Evolutionary conservation across 2,888 invertebrate genomes (phyloP), one percentile per base, ranked within the genome.

Genomic region (Zele albiditarsus): DNA sequence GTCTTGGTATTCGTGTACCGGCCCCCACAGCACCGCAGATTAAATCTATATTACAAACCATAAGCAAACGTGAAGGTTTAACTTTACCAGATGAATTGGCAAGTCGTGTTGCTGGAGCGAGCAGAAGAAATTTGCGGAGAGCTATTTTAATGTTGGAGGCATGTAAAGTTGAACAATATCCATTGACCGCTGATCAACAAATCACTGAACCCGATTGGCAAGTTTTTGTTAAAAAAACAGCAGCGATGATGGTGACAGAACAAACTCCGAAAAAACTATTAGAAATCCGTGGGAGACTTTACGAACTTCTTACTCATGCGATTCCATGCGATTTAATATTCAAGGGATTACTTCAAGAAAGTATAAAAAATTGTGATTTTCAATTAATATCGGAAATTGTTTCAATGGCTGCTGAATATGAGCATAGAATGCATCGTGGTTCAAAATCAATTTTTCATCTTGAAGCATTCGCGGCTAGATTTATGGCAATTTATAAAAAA

Each of bases 371-470:
- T 87, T 98, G 98, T 91, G 98, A 98, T 90, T 94, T 95, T 88
- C 92, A 94, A 63, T 91, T 99, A 85, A 97, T 97, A 90, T 93
- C 94, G 10, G 94, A 96, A 90, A 93, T 98, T 4, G 94, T 96
- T 0, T 93, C 94, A 79, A 91, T 94, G 84, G 99, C 99, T 12
- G 97, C 98, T 0, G 92, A 93, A 76, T 98, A 96, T 90, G 98
- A 99, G 88, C 97, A 98, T 87, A 93, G 97, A 81, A 94, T 98
- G 92, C 94, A 95, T 84, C 92, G 94, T 73, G 99, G 99, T 23
- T 96, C 95, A 83, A 99, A 99, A 90, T 93, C 95, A 27, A 98
- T 99, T 83, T 98, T 97, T 86, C 99, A 99, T 89, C 91, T 99
- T 71, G 99, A 99, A 90, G 98, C 98, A 2, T 99, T 99, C 91